Evolutionary conservation across 1,140 invertebrate species (phyloP).

Genomic region (Arctopsyche grandis): DNA sequence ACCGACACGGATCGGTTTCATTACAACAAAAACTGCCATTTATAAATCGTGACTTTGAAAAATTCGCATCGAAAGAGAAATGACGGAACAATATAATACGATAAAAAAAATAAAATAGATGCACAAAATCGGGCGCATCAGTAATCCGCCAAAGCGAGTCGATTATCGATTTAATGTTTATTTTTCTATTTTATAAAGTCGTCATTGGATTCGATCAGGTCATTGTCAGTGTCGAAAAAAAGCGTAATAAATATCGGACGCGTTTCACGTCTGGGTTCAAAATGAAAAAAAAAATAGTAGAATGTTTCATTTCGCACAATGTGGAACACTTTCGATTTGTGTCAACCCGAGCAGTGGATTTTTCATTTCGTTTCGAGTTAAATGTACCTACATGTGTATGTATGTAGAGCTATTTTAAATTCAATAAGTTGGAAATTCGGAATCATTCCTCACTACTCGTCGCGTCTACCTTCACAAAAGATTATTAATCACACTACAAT

Average conservation of each 20-base stretch:
- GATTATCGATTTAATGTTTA: neutral
- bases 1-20: constrained; percentile 7
- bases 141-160: neutral
- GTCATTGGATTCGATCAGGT: too few relatives aligned
- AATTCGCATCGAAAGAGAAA: constrained; percentile 3
- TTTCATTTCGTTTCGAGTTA: neutral
- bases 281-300: neutral
- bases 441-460: too few relatives aligned
- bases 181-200: too few relatives aligned
- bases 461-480: too few relatives aligned
- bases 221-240: too few relatives aligned
- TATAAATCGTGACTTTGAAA: constrained; percentile 3
- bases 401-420: too few relatives aligned
- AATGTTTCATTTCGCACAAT: neutral
- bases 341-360: neutral
- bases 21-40: constrained; percentile 8
- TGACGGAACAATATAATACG: neutral
- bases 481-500: too few relatives aligned
- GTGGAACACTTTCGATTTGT: constrained; percentile 21
- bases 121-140: neutral
- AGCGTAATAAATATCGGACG: too few relatives aligned
- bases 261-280: neutral
- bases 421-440: too few relatives aligned
- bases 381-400: too few relatives aligned
- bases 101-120: too few relatives aligned